These are phyloP conservation scores for Prunella strophiata DNA, from an alignment of 2,797 vertebrate genomes.

Conservation along the genomic window DNA sequence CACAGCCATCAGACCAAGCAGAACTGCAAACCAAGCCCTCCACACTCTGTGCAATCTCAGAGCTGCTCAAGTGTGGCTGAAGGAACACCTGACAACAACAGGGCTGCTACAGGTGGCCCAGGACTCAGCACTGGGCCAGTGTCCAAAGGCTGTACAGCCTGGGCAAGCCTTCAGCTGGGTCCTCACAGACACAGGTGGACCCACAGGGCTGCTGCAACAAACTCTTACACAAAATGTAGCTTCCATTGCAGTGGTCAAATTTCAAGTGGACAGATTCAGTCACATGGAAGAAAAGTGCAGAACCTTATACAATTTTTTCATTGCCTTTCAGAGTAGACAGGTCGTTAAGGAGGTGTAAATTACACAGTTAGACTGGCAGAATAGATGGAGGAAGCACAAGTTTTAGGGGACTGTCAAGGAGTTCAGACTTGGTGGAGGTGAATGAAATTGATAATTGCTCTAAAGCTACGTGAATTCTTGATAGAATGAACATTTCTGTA, in stretches of 20 bases:
- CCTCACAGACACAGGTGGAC: fast-evolving
- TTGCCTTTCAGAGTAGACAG: neutral
- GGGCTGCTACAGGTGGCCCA: neutral
- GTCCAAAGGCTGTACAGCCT: fast-evolving
- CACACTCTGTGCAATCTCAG: neutral
- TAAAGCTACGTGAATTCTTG: neutral
- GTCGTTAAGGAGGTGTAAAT: neutral
- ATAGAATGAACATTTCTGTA: neutral
- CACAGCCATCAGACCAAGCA: neutral
- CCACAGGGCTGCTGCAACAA: fast-evolving
- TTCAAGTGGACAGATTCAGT: neutral
- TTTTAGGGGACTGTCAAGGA: neutral
- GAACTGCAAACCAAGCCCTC: neutral
- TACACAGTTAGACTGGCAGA: neutral
- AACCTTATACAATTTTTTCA: neutral
- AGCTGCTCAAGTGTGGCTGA: neutral
- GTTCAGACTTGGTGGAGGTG: neutral
- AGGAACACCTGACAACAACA: neutral
- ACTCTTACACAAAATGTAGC: neutral
- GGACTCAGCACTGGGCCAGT: fast-evolving
- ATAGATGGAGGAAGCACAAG: neutral
- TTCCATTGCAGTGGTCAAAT: neutral
- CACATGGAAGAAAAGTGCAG: neutral
- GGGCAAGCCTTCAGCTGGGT: neutral
- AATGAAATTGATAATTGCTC: neutral